These are phyloP conservation scores for Lepidochrysops patricia DNA, from an alignment of 2,888 invertebrate genomes.

Conservation along the genomic window DNA sequence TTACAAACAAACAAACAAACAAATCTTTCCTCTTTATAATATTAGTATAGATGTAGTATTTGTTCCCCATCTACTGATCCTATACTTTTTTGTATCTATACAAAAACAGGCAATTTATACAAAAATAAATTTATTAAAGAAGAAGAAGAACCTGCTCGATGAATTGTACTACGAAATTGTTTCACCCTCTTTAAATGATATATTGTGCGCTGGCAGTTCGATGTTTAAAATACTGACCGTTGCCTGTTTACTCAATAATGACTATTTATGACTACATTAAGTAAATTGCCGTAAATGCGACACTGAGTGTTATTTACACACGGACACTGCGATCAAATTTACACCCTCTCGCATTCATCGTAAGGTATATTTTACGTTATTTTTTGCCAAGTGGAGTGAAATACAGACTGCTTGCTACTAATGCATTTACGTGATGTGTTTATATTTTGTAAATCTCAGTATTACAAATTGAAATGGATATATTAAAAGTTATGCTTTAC, in stretches of 20 bases:
- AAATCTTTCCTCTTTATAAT: no score
- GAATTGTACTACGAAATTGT: background rate
- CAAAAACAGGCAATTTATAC: no score
- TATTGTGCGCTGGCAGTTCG: slow-evolving; percentile 1
- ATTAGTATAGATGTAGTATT: no score
- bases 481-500: background rate
- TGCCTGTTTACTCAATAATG: slow-evolving; percentile 14
- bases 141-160: background rate
- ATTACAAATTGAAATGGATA: background rate
- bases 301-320: slow-evolving; percentile 11
- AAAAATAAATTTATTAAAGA: background rate
- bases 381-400: background rate
- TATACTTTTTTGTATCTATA: no score
- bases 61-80: no score
- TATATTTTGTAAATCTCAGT: background rate
- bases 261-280: slow-evolving; percentile 15
- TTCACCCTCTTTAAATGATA: background rate
- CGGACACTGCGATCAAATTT: background rate
- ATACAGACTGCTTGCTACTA: background rate
- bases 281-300: slow-evolving; percentile 11
- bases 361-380: background rate
- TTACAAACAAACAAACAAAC: no score
- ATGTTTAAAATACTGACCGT: slow-evolving; percentile 14
- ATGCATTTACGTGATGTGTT: background rate
- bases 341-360: background rate